These are phyloP conservation scores for Drosophila multiciliata DNA, from an alignment of 2,888 invertebrate species.

Conservation along the genomic window DNA sequence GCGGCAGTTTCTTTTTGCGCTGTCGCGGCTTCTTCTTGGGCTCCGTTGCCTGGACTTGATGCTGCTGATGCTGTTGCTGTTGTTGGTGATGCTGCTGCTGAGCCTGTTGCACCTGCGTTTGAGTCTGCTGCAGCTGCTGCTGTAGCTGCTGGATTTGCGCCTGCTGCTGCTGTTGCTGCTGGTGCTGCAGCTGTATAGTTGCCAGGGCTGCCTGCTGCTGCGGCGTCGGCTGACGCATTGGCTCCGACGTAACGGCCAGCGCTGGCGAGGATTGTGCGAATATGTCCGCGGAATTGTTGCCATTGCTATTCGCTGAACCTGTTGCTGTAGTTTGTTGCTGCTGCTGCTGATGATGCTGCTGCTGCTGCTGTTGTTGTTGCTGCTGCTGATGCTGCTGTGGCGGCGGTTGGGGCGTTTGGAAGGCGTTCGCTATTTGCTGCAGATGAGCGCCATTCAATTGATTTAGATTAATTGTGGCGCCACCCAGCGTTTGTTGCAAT, in stretches of 20 bases:
- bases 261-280: conserved; percentile 80
- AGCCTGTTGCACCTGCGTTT: conserved; percentile 69
- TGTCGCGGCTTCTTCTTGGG: conserved; percentile 78
- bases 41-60: conserved; percentile 48
- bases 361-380: conserved; percentile 56
- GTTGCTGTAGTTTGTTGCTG: conserved; percentile 38
- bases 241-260: conserved; percentile 81
- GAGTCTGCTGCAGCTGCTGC: conserved; percentile 72
- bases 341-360: conserved; percentile 12
- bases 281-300: conserved; percentile 53
- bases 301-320: conserved; percentile 24
- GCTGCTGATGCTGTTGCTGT: conserved; percentile 49
- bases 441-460: conserved; percentile 84
- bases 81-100: conserved; percentile 58
- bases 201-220: conserved; percentile 75
- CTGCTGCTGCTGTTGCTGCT: conserved; percentile 78
- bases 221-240: conserved; percentile 81
- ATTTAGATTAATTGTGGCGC: conserved; percentile 84
- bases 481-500: conserved; percentile 83
- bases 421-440: conserved; percentile 83
- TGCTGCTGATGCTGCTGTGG: conserved; percentile 52
- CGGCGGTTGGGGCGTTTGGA: conserved; percentile 83
- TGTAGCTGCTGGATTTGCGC: conserved; percentile 69
- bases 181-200: conserved; percentile 80
- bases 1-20: conserved; percentile 75